Conservation (phyloP, 2,888 invertebrate species). For the Calameuta pallipes region DNA sequence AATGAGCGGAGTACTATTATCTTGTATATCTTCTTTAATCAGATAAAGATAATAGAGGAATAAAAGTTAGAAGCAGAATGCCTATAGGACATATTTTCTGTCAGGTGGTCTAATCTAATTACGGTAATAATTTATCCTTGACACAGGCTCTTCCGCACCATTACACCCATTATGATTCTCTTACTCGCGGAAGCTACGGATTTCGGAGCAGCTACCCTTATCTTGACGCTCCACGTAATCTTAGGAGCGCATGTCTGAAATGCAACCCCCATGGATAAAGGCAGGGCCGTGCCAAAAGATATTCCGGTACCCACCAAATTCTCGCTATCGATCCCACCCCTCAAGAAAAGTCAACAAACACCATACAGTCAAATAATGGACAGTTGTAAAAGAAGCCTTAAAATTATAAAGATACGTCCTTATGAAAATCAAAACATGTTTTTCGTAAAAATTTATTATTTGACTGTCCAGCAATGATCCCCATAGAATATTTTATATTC, state of each 20-base stretch:
- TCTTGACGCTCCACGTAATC: slow-evolving; percentile 15
- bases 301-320: not conserved
- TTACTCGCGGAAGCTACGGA: slow-evolving; percentile 21
- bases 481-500: not conserved
- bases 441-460: not conserved
- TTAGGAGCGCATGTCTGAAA: slow-evolving; percentile 31
- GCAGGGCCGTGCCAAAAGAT: not conserved
- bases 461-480: not conserved
- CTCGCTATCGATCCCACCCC: not conserved
- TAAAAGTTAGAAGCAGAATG: not conserved
- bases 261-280: not conserved
- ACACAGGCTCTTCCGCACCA: slow-evolving; percentile 29
- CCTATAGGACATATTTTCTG: not conserved
- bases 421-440: too few species aligned
- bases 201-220: slow-evolving; percentile 17
- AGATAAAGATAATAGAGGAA: not conserved
- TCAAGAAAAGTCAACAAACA: not conserved
- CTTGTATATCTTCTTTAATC: not conserved
- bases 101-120: slow-evolving; percentile 12
- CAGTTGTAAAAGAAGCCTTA: not conserved
- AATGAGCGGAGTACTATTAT: not conserved
- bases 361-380: not conserved
- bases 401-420: not conserved
- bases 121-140: slow-evolving; percentile 24
- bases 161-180: slow-evolving; percentile 26